Base-by-base conservation (phyloP, 2,888 invertebrate genomes). In the Eucera pruinosa region DNA sequence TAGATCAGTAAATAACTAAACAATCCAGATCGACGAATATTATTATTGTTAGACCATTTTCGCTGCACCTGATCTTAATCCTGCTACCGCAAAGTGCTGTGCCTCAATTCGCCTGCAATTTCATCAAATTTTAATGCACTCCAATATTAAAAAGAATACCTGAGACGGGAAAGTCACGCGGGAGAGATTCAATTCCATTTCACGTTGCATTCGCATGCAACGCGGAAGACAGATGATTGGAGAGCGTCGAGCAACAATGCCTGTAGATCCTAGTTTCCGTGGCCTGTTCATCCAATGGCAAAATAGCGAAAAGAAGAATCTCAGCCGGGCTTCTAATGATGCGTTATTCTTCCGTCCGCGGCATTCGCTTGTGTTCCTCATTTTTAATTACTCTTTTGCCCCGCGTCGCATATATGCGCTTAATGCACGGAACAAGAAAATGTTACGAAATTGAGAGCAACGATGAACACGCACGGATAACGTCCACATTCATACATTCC, bases 381-480 rank as follows among this genome's bases (percentile, higher is more conserved):
- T 68, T 62, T 70, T 67, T 71, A 67, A 71, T 77, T 66, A 36
- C 52, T 55, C 57, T 67, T 68, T 54, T 58, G 41, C 33, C 15
- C 39, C 6, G 1, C 48, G 2, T 0, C 25, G 55, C 48, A 15
- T 23, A 15, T 23, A 9, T 36, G 20, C 43, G 36, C 41, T 54
- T 20, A 54, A 58, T n/a, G 47, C 62, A n/a, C 33, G 55, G 50
- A 25, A 25, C 43, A 48, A 47, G 52, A 54, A 57, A 78, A 65
- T 52, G 70, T 70, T 43, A 45, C 68, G 71, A 71, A 68, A 81
- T 80, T 73, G 69, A 81, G 70, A 73, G 65, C n/a, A 50, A 13
- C 27, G 48, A 23, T 4, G 20, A 20, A 27, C 47, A 54, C 7
- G 36, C 54, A 36, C 20, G 13, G 48, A n/a, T n/a, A n/a, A n/a